Conservation (phyloP, 2,797 vertebrate species). For the Paramormyrops hopkinsi region DNA sequence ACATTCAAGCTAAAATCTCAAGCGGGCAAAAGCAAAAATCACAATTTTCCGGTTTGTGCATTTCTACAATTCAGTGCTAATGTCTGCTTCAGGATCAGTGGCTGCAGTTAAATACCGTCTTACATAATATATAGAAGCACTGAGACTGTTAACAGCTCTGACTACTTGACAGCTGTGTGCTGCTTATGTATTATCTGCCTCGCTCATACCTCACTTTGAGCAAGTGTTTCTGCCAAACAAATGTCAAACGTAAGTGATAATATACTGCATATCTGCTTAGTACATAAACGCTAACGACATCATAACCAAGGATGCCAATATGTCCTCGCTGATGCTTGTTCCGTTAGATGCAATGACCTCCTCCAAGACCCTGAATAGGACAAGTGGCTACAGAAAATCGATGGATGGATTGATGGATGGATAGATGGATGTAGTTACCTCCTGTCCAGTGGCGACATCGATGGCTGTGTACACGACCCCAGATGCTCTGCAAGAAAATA, state of each 20-base stretch:
- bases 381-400: neutral
- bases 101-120: neutral
- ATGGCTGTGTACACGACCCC: conserved; percentile 97
- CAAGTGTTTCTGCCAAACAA: neutral
- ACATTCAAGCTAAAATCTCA: neutral
- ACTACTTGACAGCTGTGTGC: neutral
- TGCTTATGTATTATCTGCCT: neutral
- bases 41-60: neutral
- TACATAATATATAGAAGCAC: neutral
- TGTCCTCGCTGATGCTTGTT: neutral
- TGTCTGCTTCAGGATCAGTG: neutral
- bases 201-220: neutral
- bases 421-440: conserved; percentile 58
- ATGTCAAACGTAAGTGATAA: neutral
- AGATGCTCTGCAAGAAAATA: conserved; percentile 72
- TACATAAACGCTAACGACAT: neutral
- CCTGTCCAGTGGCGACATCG: conserved; percentile 92
- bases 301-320: neutral
- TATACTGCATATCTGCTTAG: neutral
- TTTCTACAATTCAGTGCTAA: neutral
- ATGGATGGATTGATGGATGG: neutral
- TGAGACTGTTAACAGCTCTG: neutral
- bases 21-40: neutral
- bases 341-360: neutral
- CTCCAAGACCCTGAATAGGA: neutral